Evolutionary conservation across 2,888 invertebrate genomes (phyloP).

Genomic region (Phaedon cochleariae): DNA sequence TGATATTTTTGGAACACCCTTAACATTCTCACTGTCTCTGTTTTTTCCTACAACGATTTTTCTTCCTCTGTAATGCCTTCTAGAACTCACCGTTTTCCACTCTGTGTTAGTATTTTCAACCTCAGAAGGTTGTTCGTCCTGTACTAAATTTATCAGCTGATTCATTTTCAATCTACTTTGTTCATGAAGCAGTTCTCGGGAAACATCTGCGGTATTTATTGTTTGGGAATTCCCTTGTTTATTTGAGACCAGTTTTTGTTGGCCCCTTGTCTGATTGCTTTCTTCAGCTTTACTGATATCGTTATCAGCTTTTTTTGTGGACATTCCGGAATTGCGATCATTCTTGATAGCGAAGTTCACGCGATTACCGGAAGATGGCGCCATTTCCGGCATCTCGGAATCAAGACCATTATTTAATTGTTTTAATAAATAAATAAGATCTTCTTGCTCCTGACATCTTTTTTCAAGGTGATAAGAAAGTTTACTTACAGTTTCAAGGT

Average conservation of each 20-base stretch:
- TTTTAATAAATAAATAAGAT: conserved; percentile 1
- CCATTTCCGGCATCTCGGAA: conserved; percentile 4
- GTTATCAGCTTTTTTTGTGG: conserved; percentile 14
- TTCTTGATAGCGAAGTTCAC: conserved; percentile 8
- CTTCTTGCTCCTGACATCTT: conserved; percentile 8
- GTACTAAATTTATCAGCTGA: conserved; percentile 9
- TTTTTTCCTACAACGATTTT: conserved; percentile 7
- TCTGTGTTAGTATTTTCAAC: conserved; percentile 6
- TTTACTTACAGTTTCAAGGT: not conserved
- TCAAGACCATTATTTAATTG: conserved; percentile 12
- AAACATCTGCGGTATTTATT: conserved; percentile 11
- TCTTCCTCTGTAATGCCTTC: conserved; percentile 13
- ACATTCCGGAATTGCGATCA: conserved; percentile 1
- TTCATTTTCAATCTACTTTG: conserved; percentile 12
- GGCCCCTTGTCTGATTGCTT: not conserved
- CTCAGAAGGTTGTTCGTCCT: conserved; percentile 9
- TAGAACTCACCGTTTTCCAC: conserved; percentile 1
- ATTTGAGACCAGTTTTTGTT: conserved; percentile 7
- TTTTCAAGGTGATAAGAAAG: conserved; percentile 8
- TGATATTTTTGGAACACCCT: conserved; percentile 6
- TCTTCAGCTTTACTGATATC: conserved; percentile 6
- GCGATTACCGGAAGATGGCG: not conserved
- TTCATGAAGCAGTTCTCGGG: conserved; percentile 14
- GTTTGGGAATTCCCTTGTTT: conserved; percentile 9
- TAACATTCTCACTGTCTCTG: conserved; percentile 11